Evolutionary conservation across 1,140 invertebrate species (phyloP).

Genomic region (Oncopodura yosiiana): DNA sequence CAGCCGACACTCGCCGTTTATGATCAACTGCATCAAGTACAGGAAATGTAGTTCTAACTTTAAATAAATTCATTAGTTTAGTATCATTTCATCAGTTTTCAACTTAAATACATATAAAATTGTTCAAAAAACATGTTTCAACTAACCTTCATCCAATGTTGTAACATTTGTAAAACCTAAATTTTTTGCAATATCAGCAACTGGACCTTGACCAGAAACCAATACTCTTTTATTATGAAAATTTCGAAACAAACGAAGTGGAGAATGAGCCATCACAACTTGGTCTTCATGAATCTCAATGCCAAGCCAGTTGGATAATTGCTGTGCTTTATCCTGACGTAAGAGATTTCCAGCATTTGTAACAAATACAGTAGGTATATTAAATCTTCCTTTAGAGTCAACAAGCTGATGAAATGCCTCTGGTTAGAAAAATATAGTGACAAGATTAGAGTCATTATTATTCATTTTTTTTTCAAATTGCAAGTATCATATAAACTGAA

Average conservation of each 20-base stretch:
- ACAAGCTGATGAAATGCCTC: constrained; percentile 48
- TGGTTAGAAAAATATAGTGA: too few relatives aligned
- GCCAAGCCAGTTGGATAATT: constrained; percentile 53
- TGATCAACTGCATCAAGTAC: constrained; percentile 61
- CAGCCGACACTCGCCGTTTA: constrained; percentile 44
- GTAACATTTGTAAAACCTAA: constrained; percentile 55
- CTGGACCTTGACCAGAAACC: constrained; percentile 58
- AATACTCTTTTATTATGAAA: constrained; percentile 57
- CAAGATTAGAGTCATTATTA: too few relatives aligned
- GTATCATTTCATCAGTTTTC: too few relatives aligned
- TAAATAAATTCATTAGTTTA: too few relatives aligned
- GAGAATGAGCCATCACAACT: constrained; percentile 62
- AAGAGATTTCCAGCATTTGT: constrained; percentile 57
- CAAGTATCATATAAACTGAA: too few relatives aligned
- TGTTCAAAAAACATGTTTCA: too few relatives aligned
- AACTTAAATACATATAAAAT: too few relatives aligned
- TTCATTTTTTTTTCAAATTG: too few relatives aligned
- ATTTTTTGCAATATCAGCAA: constrained; percentile 54
- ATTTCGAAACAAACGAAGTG: constrained; percentile 53
- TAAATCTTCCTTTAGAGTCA: constrained; percentile 48
- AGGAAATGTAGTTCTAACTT: constrained; percentile 52
- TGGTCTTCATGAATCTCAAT: constrained; percentile 52
- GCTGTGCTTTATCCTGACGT: constrained; percentile 51
- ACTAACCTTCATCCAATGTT: constrained; percentile 56
- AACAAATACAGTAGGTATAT: constrained; percentile 58